Base-by-base conservation (phyloP, 2,113 vertebrate genomes). In the Orcinus orca region DNA sequence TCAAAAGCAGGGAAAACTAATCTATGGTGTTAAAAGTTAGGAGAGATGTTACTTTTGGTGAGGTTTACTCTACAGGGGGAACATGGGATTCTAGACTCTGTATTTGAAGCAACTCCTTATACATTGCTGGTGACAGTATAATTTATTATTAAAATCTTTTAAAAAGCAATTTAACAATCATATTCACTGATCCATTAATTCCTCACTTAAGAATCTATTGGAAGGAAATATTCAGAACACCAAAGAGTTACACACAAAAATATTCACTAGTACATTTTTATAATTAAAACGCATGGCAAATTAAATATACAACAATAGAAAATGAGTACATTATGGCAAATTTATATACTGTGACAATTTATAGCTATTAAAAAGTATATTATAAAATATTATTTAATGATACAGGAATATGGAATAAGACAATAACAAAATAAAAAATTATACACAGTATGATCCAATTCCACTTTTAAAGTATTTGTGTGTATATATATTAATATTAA, bases 331-430 rank as follows among this genome's bases (percentile, higher is more conserved):
- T 87, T 73, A 67, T 18, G 18, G 38, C 26, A 97, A 81, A 82
- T 62, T 65, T 82, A 80, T 8, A 92, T 8, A 89, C 5, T 86
- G 44, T 83, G 47, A 74, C 13, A 83, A 90, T 62, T 86, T 50
- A 31, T 47, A 53, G 29, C 11, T 77, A 33, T 55, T 53, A 55
- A 55, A 79, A 79, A 36, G 20, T 8, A 83, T 29, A 71, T 41
- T 95, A 92, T 80, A 26, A 95, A 94, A 85, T 87, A 92, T 10
- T 36, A 85, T 53, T 90, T 53, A 93, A 89, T 86, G 38, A 87
- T 55, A 90, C 1, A 87, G 31, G 31, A 79, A 80, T 80, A 76
- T 77, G 29, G 53, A 41, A 81, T 58, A 76, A n/a, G 25, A 68
- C 25, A 63, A 82, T 95, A 74, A 41, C 36, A 55, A 87, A 55